phyloP scores from a whole-genome alignment of 2,113 vertebrate genomes.

The Vidua macroura region DNA sequence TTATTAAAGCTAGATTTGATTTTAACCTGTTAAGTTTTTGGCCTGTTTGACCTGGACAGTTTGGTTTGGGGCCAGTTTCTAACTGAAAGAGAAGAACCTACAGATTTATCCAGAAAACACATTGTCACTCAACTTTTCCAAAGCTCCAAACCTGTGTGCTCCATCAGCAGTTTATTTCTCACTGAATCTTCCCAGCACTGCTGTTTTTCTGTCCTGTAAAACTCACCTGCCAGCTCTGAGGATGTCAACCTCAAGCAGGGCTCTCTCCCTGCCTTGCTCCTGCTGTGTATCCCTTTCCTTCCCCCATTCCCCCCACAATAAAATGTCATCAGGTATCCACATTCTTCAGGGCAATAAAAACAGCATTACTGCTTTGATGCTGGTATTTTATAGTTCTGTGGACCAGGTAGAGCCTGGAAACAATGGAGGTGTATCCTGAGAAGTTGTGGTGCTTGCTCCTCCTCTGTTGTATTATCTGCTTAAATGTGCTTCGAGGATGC shows the following conservation, averaged over 20 bases:
- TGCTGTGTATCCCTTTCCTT: not conserved
- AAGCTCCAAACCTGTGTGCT: not conserved
- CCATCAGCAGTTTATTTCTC: constrained; percentile 15
- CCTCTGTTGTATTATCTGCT: not conserved
- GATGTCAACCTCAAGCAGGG: not conserved
- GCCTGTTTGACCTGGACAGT: not conserved
- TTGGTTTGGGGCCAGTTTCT: not conserved
- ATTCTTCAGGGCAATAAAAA: not conserved
- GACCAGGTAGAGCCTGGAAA: not conserved
- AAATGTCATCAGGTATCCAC: not conserved
- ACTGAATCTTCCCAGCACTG: not conserved
- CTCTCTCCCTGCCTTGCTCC: not conserved
- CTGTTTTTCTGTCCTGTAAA: not conserved
- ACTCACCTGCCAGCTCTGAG: not conserved
- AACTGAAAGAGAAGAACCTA: not conserved
- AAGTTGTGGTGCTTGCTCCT: not conserved
- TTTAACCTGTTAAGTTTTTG: not conserved
- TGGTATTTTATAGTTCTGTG: not conserved
- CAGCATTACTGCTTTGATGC: not conserved
- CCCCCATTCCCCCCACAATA: not conserved
- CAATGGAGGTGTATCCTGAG: not conserved
- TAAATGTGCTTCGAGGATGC: not conserved
- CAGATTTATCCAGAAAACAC: not conserved
- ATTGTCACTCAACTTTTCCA: not conserved
- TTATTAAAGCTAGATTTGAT: not conserved